Evolutionary conservation across 1,140 invertebrate species (phyloP), one percentile per base, ranked within the genome.

Genomic region (Drosophila funebris): DNA sequence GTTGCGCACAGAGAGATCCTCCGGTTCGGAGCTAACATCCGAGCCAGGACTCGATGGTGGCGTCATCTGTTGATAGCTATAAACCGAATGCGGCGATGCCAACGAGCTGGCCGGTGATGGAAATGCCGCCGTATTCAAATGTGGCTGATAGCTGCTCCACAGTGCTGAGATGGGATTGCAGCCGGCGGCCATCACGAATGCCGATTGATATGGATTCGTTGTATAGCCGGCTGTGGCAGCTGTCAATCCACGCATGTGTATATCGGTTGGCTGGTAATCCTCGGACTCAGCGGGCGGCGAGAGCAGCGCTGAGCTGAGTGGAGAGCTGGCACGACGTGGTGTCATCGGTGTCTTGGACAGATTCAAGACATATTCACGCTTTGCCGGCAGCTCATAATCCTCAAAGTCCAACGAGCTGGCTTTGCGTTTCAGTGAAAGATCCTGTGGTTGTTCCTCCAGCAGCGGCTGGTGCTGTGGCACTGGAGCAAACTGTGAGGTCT

Each of bases 401-500:
- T 77, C 78, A 41, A 68, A 44, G 27, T 73, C 73, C 14, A 68
- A 24, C 5, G 70, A 58, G 27, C 63, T 72, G 29, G 76, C 68
- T 46, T 88, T 90, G 22, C 90, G 76, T 46, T 91, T 91, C 6
- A 91, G 41, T 9, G 90, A 91, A 4, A 91, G 73, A 92, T 97
- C 96, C 92, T 97, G 95, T 0, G 96, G 96, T 56, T 90, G 78
- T 18, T 90, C 79, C 18, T 85, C 63, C 29, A 41, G 46, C 1
- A n/a, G 20, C 11, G 22, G 16, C 9, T 14, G 22, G 6, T 11
- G 27, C 5, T 20, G 18, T 13, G 16, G 1, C 0, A 66, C n/a
- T 24, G 44, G 6, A 1, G 64, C 46, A 60, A 87, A 78, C 70
- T 58, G 43, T 29, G 62, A 71, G 69, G 22, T 48, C 73, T 87